Conservation (phyloP, 2,113 vertebrate species). For the Megaceryle torquata region DNA sequence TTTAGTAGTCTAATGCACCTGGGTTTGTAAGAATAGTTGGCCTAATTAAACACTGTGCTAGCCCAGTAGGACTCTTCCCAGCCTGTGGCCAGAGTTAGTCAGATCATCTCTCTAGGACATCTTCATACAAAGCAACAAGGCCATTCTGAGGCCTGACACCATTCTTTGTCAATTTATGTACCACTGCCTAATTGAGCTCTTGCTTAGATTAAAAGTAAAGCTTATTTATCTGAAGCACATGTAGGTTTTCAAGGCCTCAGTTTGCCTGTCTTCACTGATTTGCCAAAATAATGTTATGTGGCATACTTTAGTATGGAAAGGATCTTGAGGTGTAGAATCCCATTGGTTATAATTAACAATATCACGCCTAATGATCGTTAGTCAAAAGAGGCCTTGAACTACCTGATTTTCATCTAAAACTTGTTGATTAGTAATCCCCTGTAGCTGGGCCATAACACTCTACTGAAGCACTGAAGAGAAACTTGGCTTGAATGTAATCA, state of each 20-base stretch:
- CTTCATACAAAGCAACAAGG: rapidly evolving
- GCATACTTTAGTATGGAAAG: neutral
- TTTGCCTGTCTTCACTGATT: neutral
- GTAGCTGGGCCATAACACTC: neutral
- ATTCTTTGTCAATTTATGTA: neutral
- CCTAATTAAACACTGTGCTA: neutral
- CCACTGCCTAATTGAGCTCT: neutral
- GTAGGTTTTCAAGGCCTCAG: neutral
- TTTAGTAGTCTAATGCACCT: neutral
- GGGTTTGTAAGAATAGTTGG: neutral
- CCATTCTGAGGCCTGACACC: neutral
- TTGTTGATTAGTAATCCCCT: conserved; percentile 28
- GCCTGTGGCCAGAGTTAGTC: neutral
- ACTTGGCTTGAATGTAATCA: conserved; percentile 34
- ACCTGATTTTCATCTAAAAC: conserved; percentile 30
- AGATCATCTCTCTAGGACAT: neutral
- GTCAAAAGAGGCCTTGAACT: conserved; percentile 1
- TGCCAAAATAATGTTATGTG: neutral
- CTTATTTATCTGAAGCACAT: neutral
- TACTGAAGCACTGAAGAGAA: neutral
- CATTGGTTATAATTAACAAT: conserved; percentile 21
- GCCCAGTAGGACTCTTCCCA: neutral
- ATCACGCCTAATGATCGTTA: conserved; percentile 23
- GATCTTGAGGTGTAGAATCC: neutral
- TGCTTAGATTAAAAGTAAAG: neutral